Evolutionary conservation across 2,797 vertebrate species (phyloP).

Genomic region (Chiroxiphia lanceolata): DNA sequence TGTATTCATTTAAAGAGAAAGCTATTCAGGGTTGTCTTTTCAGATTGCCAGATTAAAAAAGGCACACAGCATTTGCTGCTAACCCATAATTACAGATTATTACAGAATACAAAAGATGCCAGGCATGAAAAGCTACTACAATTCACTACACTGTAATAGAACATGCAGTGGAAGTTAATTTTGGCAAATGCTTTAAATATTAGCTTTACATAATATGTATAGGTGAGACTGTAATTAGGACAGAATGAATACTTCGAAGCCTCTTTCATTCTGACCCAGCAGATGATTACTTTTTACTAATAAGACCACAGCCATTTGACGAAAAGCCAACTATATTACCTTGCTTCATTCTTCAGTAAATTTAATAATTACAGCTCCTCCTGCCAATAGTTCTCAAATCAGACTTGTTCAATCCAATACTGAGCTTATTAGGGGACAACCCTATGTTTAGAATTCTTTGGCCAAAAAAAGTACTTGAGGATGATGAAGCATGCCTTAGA

Average conservation of each 20-base stretch:
- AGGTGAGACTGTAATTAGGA: slow-evolving; percentile 83
- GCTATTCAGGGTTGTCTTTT: slow-evolving; percentile 82
- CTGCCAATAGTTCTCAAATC: slow-evolving; percentile 80
- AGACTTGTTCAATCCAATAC: slow-evolving; percentile 80
- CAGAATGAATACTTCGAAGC: slow-evolving; percentile 76
- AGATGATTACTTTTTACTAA: slow-evolving; percentile 81
- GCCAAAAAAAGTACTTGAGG: slow-evolving; percentile 80
- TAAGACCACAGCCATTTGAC: slow-evolving; percentile 80
- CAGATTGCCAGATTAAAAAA: slow-evolving; percentile 82
- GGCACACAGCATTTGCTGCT: slow-evolving; percentile 76
- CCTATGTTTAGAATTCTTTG: slow-evolving; percentile 78
- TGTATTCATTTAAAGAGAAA: slow-evolving; percentile 73
- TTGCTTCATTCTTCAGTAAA: slow-evolving; percentile 78
- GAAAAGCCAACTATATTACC: slow-evolving; percentile 79
- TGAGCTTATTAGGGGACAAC: slow-evolving; percentile 79
- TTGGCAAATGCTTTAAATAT: slow-evolving; percentile 84
- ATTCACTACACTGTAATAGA: slow-evolving; percentile 77
- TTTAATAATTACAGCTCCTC: slow-evolving; percentile 82
- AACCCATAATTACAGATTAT: slow-evolving; percentile 84
- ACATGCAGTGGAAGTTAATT: slow-evolving; percentile 81
- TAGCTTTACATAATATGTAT: slow-evolving; percentile 80
- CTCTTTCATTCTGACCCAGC: slow-evolving; percentile 76
- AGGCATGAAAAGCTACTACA: slow-evolving; percentile 77
- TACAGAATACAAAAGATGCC: slow-evolving; percentile 79
- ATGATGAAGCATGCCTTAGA: slow-evolving; percentile 79